A percentile compares a stretch with the other conserved stretches of the same genome.
Evolutionary conservation across 2,888 invertebrate genomes (phyloP).

Genomic region (Cheilosia impressa): DNA sequence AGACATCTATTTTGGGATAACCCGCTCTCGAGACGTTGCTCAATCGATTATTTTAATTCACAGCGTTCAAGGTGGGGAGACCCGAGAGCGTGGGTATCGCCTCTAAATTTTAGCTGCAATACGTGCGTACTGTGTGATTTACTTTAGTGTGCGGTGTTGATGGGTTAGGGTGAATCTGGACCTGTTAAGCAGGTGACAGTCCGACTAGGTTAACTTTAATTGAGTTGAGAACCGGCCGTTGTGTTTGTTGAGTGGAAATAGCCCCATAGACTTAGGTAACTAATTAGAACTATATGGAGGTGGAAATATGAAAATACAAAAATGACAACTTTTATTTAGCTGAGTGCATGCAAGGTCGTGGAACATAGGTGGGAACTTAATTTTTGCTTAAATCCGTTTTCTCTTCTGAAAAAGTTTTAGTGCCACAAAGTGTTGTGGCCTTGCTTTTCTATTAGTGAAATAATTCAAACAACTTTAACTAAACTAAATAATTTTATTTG

Average conservation of each 20-base stretch:
- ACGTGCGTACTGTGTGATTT: constrained; percentile 20
- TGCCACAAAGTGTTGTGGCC: too few relatives aligned
- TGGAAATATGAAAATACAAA: neutral
- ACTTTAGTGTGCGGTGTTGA: neutral
- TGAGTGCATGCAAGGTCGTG: constrained; percentile 16
- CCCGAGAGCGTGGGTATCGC: constrained; percentile 14
- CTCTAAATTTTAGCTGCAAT: neutral
- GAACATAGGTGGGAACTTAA: too few relatives aligned
- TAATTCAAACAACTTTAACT: too few relatives aligned
- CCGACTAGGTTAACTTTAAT: constrained; percentile 19
- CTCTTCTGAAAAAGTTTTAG: too few relatives aligned
- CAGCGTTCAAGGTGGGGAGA: constrained; percentile 41
- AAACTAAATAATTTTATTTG: too few relatives aligned
- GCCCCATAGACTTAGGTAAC: neutral
- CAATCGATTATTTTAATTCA: constrained; percentile 62
- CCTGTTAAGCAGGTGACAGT: neutral
- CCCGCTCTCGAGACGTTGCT: constrained; percentile 57
- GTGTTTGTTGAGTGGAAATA: constrained; percentile 34
- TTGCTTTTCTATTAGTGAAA: too few relatives aligned
- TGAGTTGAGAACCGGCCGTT: constrained; percentile 11
- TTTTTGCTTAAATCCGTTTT: too few relatives aligned
- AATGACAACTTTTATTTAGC: neutral
- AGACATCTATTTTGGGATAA: constrained; percentile 55
- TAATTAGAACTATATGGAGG: constrained; percentile 4
- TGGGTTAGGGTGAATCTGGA: constrained; percentile 33